Evolutionary conservation across 2,888 invertebrate species (phyloP), one percentile per base, ranked within the genome.

Genomic region (Limnephilus lunatus): DNA sequence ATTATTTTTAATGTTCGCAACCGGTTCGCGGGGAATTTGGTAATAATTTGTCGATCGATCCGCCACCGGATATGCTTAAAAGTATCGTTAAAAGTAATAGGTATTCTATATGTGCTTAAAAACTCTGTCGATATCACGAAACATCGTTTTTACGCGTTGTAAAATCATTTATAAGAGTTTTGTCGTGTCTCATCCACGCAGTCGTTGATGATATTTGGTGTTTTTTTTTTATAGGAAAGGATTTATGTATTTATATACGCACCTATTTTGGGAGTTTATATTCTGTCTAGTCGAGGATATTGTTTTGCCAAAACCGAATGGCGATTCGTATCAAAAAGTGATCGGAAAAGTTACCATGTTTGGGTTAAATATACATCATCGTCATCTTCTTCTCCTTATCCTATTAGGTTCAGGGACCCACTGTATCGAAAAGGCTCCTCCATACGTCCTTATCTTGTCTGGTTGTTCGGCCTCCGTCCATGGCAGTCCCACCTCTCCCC

Each of bases 21-120:
- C 53, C 87, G 87, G 87, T 87, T 53, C 14, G 31, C 32, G 31
- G 31, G 68, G 87, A 87, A 87, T 87, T 87, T 87, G 53, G n/a
- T 87, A 87, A 87, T 87, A 87, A 87, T 87, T 87, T 87, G 53
- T 32, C 85, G 35, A 85, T 86, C 25, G 30, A 44, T n/a, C 44
- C 14, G 35, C 48, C 86, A 44, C 86, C 44, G 86, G 44, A 86
- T 86, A 86, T n/a, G 86, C 86, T 86, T 44, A 86, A 86, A 86
- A 86, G 86, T 48, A 39, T 86, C 44, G 44, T 86, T 86, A 44
- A 48, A 35, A 39, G 30, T 86, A 48, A 86, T 44, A 44, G 44
- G 48, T 48, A 39, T 86, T 39, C n/a, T 25, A 68, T 68, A 68
- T 9, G 68, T n/a, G 68, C 68, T 68, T n/a, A n/a, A 68, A 68